Evolutionary conservation across 2,113 vertebrate species (phyloP).

Genomic region (Nestor notabilis): DNA sequence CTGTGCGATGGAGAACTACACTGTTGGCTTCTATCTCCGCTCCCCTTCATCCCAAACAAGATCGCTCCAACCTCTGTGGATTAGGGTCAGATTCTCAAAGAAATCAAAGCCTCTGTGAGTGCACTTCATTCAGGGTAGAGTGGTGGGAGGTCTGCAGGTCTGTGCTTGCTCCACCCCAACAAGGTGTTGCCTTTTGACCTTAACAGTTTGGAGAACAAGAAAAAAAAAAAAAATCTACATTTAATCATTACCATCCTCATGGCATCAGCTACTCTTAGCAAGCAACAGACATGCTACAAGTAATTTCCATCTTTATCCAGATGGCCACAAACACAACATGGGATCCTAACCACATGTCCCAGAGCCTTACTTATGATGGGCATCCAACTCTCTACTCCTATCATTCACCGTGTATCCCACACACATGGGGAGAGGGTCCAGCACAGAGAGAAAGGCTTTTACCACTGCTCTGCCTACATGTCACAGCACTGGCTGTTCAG

Average conservation of each 20-base stretch:
- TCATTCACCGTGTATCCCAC: not conserved
- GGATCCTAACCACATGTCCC: not conserved
- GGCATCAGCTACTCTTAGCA: not conserved
- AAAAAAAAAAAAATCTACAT: not conserved
- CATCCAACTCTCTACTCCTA: not conserved
- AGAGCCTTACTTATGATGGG: accelerated
- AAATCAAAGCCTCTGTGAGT: not conserved
- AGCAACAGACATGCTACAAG: not conserved
- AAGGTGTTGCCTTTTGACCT: not conserved
- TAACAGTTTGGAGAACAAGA: not conserved
- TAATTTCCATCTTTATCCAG: not conserved
- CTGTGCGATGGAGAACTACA: accelerated
- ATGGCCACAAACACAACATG: not conserved
- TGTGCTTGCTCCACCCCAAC: not conserved
- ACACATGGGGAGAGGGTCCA: not conserved
- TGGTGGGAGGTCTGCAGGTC: not conserved
- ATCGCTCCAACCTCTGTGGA: not conserved
- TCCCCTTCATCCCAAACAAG: not conserved
- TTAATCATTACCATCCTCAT: not conserved
- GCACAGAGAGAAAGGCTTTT: not conserved
- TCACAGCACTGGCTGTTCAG: not conserved
- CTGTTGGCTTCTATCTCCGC: not conserved
- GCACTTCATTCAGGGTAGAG: not conserved
- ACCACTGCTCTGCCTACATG: not conserved
- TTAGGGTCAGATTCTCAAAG: not conserved